A percentile compares a stretch with the other conserved stretches of the same genome.
Evolutionary conservation across 2,797 vertebrate species (phyloP).

Genomic region (Trachurus trachurus): DNA sequence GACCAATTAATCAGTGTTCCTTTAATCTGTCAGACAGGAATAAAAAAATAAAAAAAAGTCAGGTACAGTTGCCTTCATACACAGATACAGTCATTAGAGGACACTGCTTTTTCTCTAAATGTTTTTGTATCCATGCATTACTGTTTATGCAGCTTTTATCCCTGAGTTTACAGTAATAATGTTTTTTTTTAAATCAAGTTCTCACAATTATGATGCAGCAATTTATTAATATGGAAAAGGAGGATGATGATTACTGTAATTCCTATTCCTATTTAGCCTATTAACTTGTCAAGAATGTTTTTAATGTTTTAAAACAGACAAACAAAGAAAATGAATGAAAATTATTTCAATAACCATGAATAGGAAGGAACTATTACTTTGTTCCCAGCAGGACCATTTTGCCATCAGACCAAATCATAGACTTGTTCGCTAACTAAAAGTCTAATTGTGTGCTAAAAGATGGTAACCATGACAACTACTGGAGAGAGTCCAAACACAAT

Average conservation of each 20-base stretch:
- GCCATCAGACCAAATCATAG: too few species aligned
- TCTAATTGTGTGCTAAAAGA: too few species aligned
- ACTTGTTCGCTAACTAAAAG: too few species aligned
- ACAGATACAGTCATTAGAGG: slow-evolving; percentile 70
- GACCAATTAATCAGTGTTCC: slow-evolving; percentile 85
- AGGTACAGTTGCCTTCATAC: slow-evolving; percentile 59
- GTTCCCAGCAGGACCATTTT: too few species aligned
- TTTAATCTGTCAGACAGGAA: slow-evolving; percentile 79
- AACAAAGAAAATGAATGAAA: too few species aligned
- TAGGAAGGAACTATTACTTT: too few species aligned
- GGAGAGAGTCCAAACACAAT: too few species aligned
- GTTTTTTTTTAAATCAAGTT: background rate
- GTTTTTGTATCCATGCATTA: slow-evolving; percentile 33
- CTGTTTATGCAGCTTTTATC: slow-evolving; percentile 26
- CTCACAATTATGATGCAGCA: slow-evolving; percentile 48
- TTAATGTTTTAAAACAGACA: too few species aligned
- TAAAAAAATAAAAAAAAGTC: slow-evolving; percentile 28
- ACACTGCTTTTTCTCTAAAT: slow-evolving; percentile 37
- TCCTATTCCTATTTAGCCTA: background rate
- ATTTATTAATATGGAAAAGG: slow-evolving; percentile 25
- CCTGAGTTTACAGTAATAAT: too few species aligned
- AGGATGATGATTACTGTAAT: slow-evolving; percentile 44
- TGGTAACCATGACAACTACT: too few species aligned
- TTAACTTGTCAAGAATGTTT: too few species aligned
- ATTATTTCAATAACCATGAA: too few species aligned